A percentile compares a stretch with the other conserved stretches of the same genome.
Conservation (phyloP, 2,888 invertebrate species). For the Phoenoteleia sp. region DNA sequence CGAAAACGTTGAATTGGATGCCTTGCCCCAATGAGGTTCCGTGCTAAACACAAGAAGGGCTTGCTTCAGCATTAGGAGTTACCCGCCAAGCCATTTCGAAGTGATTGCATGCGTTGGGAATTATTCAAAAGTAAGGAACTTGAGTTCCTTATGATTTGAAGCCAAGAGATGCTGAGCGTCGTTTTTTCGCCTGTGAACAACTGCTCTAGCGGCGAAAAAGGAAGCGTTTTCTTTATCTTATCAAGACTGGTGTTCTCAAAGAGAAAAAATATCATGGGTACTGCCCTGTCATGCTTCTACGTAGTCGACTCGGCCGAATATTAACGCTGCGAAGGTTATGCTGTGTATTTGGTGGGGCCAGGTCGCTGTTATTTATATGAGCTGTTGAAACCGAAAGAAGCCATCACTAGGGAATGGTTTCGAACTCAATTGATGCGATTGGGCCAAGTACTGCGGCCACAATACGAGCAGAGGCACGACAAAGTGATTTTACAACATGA, state of each 20-base stretch:
- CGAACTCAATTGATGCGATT: no score
- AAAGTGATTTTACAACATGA: no score
- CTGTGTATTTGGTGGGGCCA: slow-evolving; percentile 4
- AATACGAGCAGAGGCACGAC: no score
- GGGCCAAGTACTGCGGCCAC: no score
- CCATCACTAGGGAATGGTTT: no score
- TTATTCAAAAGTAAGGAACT: slow-evolving; percentile 57
- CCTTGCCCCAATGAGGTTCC: no score
- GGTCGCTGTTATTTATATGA: not conserved
- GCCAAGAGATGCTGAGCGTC: slow-evolving; percentile 53
- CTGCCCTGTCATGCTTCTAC: slow-evolving; percentile 2
- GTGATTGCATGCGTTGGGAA: slow-evolving; percentile 61
- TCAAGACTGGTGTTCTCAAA: slow-evolving; percentile 62
- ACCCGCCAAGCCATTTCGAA: slow-evolving; percentile 9
- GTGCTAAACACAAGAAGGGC: no score
- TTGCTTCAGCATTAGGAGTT: no score
- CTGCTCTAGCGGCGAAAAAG: slow-evolving; percentile 58
- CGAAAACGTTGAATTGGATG: no score
- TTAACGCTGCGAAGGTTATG: slow-evolving; percentile 53
- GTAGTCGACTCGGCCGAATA: slow-evolving; percentile 45
- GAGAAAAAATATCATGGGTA: slow-evolving; percentile 70
- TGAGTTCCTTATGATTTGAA: slow-evolving; percentile 62
- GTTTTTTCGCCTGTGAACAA: slow-evolving; percentile 48
- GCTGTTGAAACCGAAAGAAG: no score
- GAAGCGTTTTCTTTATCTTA: slow-evolving; percentile 59